Base-by-base conservation (phyloP, 2,797 vertebrate species). In the Manis javanica region DNA sequence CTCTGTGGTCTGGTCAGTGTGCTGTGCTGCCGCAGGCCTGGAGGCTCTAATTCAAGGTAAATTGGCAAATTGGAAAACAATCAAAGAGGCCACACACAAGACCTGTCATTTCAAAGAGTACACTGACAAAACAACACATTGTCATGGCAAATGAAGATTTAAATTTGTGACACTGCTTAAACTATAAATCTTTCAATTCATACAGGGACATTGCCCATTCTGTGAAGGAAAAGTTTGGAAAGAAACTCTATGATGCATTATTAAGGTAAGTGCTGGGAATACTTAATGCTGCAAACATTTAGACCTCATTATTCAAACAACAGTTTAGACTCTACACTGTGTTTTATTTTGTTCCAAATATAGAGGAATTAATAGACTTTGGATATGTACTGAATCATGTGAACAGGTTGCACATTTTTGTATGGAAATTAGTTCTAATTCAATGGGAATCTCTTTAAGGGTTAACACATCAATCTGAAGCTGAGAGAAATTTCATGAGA, bases 151-250 rank as follows among this genome's bases (percentile, higher is more conserved):
- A 59, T 26, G 42, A 39, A 85, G 21, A 46, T 15, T 15, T 78
- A 31, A 74, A 61, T 11, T 24, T 85, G 12, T 61, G 26, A 51
- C 66, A 14, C 16, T 39, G 0, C 72, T 77, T 86, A 34, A 95
- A 46, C 55, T 21, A 46, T 55, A 59, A 69, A 77, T 85, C 92
- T 91, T 53, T 97, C 93, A 96, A 0, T 97, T 98, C 79, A 81
- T 23, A 85, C 96, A 99, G 99, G 99, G 99, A 99, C 97, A 99
- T 99, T 3, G 99, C 99, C 55, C 99, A 99, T 59, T 97, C 98
- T 9, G 99, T 99, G 97, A 99, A 99, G 97, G 99, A 99, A 98
- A 99, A 99, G 98, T 99, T 99, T 98, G 99, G 99, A 49, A 99
- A 99, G 97, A 99, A 99, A 90, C 99, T 99, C 89, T 99, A 99